Evolutionary conservation across 2,888 invertebrate species (phyloP), one percentile per base, ranked within the genome.

Genomic region (Netelia melanura): DNA sequence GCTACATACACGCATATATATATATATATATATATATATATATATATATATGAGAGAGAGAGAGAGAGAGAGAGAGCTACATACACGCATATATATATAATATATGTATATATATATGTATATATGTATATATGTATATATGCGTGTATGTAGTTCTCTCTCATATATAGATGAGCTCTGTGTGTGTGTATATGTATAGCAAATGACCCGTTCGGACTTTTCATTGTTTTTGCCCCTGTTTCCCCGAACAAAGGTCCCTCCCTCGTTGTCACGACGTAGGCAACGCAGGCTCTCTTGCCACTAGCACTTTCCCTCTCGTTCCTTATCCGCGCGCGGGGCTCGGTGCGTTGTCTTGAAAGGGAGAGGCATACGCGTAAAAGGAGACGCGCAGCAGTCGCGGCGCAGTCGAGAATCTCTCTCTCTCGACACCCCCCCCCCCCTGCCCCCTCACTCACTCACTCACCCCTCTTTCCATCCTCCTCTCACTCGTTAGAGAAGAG

Each of bases 301-400:
- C 23, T 11, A 65, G 43, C 58, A 58, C 58, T 58, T 58, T 58
- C 58, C 58, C 17, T 58, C 58, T 58, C 58, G 58, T 58, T 58
- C 21, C 58, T 58, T 58, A 56, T 56, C 56, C 56, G 3, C 54
- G 11, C 17, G 6, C 54, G 11, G 6, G 6, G 21, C 58, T 21
- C 9, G 23, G 58, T 14, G n/a, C 8, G 54, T 9, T 21, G 58
- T 58, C 58, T 58, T 58, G 58, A 54, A 48, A 62, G 38, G 25
- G 44, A 5, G 72, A 68, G 23, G n/a, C 56, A 48, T 58, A 74
- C 21, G 65, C 79, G 14, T 54, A 77, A 84, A 86, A 87, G 77
- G 78, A 86, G 84, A 85, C 85, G 90, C 90, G 90, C 90, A 90
- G 80, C 84, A 38, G 84, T 82, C 67, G 84, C 84, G 85, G 90